These are phyloP conservation scores for Spheniscus mendiculus DNA, from an alignment of 2,113 vertebrate genomes.

Conservation along the genomic window DNA sequence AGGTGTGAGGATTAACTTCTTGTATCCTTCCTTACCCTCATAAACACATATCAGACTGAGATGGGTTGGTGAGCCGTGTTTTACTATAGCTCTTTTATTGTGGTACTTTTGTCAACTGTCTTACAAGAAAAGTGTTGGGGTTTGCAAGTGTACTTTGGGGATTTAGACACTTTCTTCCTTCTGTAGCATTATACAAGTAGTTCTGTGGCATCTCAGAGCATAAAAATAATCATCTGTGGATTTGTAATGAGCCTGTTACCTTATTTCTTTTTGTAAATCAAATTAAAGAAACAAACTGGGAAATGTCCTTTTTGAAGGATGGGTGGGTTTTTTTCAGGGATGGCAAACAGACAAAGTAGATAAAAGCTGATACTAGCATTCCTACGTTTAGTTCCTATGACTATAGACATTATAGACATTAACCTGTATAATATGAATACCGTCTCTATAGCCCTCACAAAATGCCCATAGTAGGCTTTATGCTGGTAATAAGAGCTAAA, in stretches of 20 bases:
- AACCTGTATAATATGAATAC: constrained; percentile 66
- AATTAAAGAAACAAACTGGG: not conserved
- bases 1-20: constrained; percentile 16
- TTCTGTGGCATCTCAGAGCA: not conserved
- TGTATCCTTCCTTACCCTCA: not conserved
- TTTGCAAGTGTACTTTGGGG: not conserved
- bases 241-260: not conserved
- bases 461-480: constrained; percentile 53
- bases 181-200: not conserved
- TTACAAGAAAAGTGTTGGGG: not conserved
- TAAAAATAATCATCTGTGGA: not conserved
- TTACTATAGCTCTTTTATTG: not conserved
- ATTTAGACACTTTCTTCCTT: not conserved
- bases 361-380: constrained; percentile 63
- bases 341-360: not conserved
- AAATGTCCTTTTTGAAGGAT: not conserved
- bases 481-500: constrained; percentile 84
- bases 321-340: not conserved
- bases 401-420: constrained; percentile 63
- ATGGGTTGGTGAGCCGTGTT: not conserved
- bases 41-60: not conserved
- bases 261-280: constrained; percentile 12
- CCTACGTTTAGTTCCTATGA: constrained; percentile 63
- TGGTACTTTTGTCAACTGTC: not conserved
- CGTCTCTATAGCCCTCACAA: constrained; percentile 54